Evolutionary conservation across 23 tunicate genomes (phyloP), one percentile per base, ranked within the genome.

Genomic region (Styela clava): DNA sequence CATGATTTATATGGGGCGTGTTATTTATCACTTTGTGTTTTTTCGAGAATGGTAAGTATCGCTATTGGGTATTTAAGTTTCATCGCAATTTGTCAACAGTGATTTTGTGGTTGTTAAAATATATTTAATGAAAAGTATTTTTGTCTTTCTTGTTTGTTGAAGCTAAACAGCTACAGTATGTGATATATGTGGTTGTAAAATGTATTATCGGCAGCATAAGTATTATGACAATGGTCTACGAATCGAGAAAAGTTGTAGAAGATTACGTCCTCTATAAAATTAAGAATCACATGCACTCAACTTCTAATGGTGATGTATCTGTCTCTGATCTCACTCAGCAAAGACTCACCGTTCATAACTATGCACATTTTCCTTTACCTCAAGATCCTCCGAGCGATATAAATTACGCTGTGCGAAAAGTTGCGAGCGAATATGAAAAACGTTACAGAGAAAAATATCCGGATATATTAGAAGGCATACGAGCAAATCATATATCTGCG

Each of bases 171-270:
- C n/a, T n/a, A n/a, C n/a, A n/a, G n/a, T n/a, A n/a, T n/a, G n/a
- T n/a, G n/a, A n/a, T n/a, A n/a, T n/a, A n/a, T n/a, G n/a, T n/a
- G n/a, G n/a, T n/a, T n/a, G n/a, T n/a, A n/a, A n/a, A n/a, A n/a
- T n/a, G n/a, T n/a, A n/a, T n/a, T n/a, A n/a, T n/a, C n/a, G n/a
- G n/a, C n/a, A n/a, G n/a, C n/a, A n/a, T n/a, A n/a, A n/a, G n/a
- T n/a, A 44, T 44, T 67, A 67, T 67, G 78, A 87, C 44, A n/a
- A 89, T 89, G 94, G 94, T 89, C 18, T 87, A 89, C 21, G 78
- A 89, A 79, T 84, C 88, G 7, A 89, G 94, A 64, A 78, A 83
- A 36, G 88, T 89, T 32, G 94, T 89, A 25, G 94, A 89, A 73
- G 82, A 79, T 52, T 89, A 89, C 34, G 80, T 89, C n/a, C 34